Percentiles rank a stretch among this genome's conserved stretches.
These are phyloP conservation scores for Monochamus alternatus DNA, from an alignment of 2,888 invertebrate species.

Conservation along the genomic window DNA sequence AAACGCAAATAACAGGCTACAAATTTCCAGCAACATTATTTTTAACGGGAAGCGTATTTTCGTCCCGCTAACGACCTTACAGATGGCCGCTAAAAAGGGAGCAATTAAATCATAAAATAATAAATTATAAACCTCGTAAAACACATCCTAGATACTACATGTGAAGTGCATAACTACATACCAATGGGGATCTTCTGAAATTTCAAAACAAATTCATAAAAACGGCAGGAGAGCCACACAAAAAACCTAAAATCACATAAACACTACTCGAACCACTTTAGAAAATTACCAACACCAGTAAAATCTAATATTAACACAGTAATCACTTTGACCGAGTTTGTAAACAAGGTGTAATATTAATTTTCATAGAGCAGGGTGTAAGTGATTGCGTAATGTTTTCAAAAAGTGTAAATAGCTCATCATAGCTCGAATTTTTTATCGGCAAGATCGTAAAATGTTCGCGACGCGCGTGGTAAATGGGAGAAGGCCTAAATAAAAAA, in stretches of 20 bases:
- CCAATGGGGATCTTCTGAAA: background rate
- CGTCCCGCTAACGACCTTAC: background rate
- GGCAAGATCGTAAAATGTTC: background rate
- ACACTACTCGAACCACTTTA: conserved; percentile 20
- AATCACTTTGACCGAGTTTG: background rate
- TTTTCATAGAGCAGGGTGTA: background rate
- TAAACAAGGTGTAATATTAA: conserved; percentile 15
- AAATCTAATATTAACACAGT: conserved; percentile 16
- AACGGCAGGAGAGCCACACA: background rate
- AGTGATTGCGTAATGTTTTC: background rate
- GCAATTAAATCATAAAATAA: conserved; percentile 10
- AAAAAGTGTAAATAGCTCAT: background rate
- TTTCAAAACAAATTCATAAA: conserved; percentile 4
- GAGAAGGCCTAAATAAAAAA: conserved; percentile 13
- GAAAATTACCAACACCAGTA: conserved; percentile 18
- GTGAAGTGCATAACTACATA: background rate
- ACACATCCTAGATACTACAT: background rate
- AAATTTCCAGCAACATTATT: background rate
- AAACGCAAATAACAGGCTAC: background rate
- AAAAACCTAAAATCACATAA: conserved; percentile 11
- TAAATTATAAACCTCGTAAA: conserved; percentile 2
- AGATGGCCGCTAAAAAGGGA: background rate
- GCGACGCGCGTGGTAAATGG: conserved; percentile 7
- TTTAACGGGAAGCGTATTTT: conserved; percentile 2
- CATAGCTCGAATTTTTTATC: background rate